A percentile compares a stretch with the other conserved stretches of the same genome.
phyloP scores from a whole-genome alignment of 2,888 invertebrate genomes.

The Vanessa cardui region DNA sequence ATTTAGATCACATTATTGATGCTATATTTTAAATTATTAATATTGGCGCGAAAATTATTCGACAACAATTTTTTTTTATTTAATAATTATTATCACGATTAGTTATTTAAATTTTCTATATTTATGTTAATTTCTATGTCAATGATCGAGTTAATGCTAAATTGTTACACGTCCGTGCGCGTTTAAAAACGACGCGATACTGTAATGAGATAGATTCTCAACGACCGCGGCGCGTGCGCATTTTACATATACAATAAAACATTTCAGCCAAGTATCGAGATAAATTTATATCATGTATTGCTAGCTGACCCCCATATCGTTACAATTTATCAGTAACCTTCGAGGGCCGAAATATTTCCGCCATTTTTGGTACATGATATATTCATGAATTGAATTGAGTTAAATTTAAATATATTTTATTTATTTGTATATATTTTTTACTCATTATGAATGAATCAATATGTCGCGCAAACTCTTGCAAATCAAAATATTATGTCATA shows the following conservation, averaged over 20 bases:
- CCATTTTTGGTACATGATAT: not conserved
- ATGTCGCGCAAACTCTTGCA: too few relatives aligned
- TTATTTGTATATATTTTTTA: too few relatives aligned
- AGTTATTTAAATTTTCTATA: too few relatives aligned
- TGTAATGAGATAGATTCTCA: constrained; percentile 35
- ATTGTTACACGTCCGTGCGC: constrained; percentile 42
- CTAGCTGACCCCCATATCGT: not conserved
- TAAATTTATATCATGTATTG: constrained; percentile 19
- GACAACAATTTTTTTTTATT: not conserved
- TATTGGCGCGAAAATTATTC: not conserved
- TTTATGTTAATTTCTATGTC: not conserved
- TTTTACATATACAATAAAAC: constrained; percentile 17
- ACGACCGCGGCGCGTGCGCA: constrained; percentile 44
- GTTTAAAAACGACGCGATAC: constrained; percentile 43
- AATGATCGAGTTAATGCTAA: not conserved
- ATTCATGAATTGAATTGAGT: too few relatives aligned
- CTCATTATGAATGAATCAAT: too few relatives aligned
- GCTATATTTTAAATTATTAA: not conserved
- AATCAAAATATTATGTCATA: too few relatives aligned
- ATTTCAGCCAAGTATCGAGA: constrained; percentile 23
- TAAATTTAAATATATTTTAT: too few relatives aligned
- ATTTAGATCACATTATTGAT: not conserved
- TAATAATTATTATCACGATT: too few relatives aligned
- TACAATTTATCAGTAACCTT: not conserved
- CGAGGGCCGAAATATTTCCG: constrained; percentile 1